Percentiles rank a stretch among this genome's conserved stretches.
Conservation (phyloP, 1,140 invertebrate genomes). For the Drosophila navojoa region DNA sequence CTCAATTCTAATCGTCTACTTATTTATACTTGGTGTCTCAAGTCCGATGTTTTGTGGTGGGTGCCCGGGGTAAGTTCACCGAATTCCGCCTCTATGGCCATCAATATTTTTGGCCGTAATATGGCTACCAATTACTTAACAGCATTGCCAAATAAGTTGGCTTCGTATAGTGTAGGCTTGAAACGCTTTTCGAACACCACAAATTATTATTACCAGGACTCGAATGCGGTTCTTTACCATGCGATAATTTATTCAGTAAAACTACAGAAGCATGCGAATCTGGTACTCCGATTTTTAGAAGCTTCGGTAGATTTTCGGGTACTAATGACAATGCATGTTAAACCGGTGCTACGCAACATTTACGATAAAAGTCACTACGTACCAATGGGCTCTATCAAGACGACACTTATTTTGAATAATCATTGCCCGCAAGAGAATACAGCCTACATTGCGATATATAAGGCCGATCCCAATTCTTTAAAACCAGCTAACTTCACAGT, state of each 20-base stretch:
- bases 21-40: conserved; percentile 21
- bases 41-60: conserved; percentile 30
- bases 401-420: conserved; percentile 13
- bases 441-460: conserved; percentile 28
- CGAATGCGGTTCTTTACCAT: conserved; percentile 8
- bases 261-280: neutral
- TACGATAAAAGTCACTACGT: conserved; percentile 1
- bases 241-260: conserved; percentile 15
- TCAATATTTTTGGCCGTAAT: conserved; percentile 10
- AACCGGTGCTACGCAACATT: conserved; percentile 2
- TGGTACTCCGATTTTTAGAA: conserved; percentile 17
- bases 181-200: neutral
- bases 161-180: neutral
- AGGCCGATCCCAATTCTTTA: neutral
- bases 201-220: neutral
- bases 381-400: neutral
- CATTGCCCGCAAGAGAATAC: neutral
- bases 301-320: conserved; percentile 12
- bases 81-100: conserved; percentile 10
- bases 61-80: conserved; percentile 1
- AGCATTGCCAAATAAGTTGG: neutral
- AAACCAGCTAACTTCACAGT: neutral
- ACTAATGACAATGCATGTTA: conserved; percentile 17
- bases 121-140: neutral
- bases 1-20: conserved; percentile 9